These are phyloP conservation scores for Peromyscus aztecus DNA, from an alignment of 2,797 vertebrate species.

Conservation along the genomic window DNA sequence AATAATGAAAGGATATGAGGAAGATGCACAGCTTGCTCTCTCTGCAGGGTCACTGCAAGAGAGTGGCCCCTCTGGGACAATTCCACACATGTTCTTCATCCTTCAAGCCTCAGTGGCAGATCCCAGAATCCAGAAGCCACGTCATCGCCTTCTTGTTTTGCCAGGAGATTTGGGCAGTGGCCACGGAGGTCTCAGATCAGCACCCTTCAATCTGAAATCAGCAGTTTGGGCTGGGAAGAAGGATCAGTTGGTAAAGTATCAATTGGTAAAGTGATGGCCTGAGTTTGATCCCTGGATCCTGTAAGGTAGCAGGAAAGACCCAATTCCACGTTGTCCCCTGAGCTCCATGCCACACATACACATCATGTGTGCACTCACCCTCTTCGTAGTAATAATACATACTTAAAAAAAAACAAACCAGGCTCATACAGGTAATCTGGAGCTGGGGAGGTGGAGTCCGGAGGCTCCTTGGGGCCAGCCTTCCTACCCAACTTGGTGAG, in stretches of 20 bases:
- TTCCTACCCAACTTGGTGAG: neutral
- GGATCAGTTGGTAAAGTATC: neutral
- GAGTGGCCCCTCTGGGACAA: neutral
- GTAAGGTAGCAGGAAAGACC: neutral
- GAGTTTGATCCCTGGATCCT: neutral
- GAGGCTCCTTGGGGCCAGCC: neutral
- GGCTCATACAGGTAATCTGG: neutral
- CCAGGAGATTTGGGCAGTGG: neutral
- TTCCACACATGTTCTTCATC: neutral
- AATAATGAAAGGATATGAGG: neutral
- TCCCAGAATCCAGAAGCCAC: fast-evolving
- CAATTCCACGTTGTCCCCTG: neutral
- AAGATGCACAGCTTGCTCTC: neutral
- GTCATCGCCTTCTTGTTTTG: neutral
- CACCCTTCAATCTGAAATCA: neutral
- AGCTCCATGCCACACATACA: neutral
- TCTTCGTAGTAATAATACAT: neutral
- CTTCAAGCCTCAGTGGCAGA: neutral
- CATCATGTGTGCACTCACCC: neutral
- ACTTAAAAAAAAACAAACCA: neutral
- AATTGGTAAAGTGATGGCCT: neutral
- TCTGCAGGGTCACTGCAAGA: slow-evolving; percentile 8
- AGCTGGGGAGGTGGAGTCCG: neutral
- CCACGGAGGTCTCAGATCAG: neutral
- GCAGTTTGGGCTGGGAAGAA: neutral